Conservation (phyloP, 2,113 vertebrate species). For the Chamaetylas fuelleborni region DNA sequence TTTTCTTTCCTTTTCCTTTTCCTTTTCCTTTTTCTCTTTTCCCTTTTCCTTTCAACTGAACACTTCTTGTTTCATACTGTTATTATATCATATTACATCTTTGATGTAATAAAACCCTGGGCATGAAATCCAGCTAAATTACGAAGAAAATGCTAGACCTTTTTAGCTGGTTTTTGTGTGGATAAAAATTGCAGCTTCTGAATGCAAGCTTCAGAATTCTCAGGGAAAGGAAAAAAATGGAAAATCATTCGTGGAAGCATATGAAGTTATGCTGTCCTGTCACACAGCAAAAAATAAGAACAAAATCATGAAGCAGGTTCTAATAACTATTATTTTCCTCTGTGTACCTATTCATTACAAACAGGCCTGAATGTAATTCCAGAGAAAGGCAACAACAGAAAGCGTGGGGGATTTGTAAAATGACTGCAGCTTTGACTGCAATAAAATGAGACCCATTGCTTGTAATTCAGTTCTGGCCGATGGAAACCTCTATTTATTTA, state of each 20-base stretch:
- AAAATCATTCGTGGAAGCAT: background rate
- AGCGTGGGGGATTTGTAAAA: background rate
- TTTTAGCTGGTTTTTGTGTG: accelerated
- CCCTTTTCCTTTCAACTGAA: background rate
- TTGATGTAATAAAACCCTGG: background rate
- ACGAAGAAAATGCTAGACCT: background rate
- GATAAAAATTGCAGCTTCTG: background rate
- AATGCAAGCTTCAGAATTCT: background rate
- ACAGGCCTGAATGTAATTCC: background rate
- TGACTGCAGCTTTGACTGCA: background rate
- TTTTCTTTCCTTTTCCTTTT: background rate
- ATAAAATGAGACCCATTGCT: background rate
- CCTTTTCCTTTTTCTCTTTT: background rate
- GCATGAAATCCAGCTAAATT: background rate
- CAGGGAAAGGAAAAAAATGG: background rate
- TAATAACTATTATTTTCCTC: background rate
- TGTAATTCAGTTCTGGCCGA: background rate
- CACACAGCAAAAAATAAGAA: background rate
- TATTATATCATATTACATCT: background rate
- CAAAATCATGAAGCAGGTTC: background rate
- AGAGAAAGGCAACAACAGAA: background rate
- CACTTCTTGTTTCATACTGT: background rate
- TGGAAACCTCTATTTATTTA: background rate
- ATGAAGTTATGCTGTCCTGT: background rate
- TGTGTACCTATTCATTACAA: background rate